Evolutionary conservation across 2,888 invertebrate genomes (phyloP), one percentile per base, ranked within the genome.

Genomic region (Amphipyra tragopoginis): DNA sequence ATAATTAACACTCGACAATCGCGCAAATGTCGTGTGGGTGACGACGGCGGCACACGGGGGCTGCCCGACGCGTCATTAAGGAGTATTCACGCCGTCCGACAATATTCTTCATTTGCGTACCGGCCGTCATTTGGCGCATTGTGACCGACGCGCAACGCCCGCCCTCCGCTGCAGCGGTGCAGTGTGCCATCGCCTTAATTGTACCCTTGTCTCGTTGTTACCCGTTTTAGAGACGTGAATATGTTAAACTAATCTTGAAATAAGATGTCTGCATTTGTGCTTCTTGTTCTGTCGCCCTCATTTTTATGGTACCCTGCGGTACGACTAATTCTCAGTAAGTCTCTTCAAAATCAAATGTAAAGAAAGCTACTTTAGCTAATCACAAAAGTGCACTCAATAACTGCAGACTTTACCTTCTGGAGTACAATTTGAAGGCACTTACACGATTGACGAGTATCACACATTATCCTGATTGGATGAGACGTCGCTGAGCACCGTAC

Each of bases 81-180:
- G 90, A 89, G 92, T 85, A 94, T 94, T 94, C 94, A 94, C 86
- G 84, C 86, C 85, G 88, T 86, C 91, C 93, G 93, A 94, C 94
- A 94, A 94, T 94, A 94, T 94, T 94, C 94, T 94, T 94, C 94
- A 94, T 94, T 94, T 93, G 93, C 94, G 80, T 76, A 80, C 76
- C 74, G 86, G 87, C 82, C 91, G 90, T 93, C 93, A 94, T 94
- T 94, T 94, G 91, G 89, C 90, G 90, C 84, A 94, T 94, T 94
- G 94, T 94, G 90, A 87, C 80, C 78, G 85, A 79, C 71, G 77
- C 68, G 62, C 79, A 76, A 75, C 85, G 81, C 85, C 79, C 86
- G 83, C 89, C 90, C 90, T 88, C 86, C 82, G 81, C 85, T 87
- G 87, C 91, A 86, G 77, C 85, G 86, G 84, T 89, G 90, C 90